Evolutionary conservation across 1,140 invertebrate species (phyloP).

Genomic region (Zaprionus lachaisei): DNA sequence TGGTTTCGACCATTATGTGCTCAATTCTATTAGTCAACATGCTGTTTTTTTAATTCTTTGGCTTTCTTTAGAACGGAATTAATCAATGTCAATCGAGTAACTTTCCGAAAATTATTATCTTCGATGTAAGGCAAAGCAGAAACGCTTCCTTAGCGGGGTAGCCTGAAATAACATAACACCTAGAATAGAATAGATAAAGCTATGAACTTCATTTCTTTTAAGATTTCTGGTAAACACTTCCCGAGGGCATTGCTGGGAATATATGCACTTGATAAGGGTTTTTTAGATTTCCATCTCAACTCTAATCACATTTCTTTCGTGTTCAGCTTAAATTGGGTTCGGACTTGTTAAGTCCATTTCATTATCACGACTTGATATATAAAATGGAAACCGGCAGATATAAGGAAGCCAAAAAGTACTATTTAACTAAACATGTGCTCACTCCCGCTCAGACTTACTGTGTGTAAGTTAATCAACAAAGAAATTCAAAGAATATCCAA

Average conservation of each 20-base stretch:
- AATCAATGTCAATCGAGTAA: background rate
- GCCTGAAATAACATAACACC: background rate
- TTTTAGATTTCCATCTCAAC: background rate
- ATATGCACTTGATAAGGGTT: background rate
- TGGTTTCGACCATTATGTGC: background rate
- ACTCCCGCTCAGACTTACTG: constrained; percentile 43
- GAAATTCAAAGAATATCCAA: background rate
- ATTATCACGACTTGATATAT: constrained; percentile 50
- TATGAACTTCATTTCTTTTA: background rate
- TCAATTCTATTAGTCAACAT: constrained; percentile 2
- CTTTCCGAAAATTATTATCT: background rate
- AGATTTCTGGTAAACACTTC: background rate
- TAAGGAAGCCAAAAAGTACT: constrained; percentile 36
- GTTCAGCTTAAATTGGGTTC: background rate
- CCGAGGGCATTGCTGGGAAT: background rate
- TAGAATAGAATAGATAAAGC: background rate
- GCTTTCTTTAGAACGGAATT: background rate
- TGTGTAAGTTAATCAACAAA: constrained; percentile 35
- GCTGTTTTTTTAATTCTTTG: background rate
- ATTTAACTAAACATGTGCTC: background rate
- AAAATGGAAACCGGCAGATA: constrained; percentile 51
- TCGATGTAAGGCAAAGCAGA: background rate
- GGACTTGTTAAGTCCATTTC: constrained; percentile 10
- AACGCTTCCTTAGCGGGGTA: background rate
- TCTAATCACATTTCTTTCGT: background rate